Evolutionary conservation across 2,113 vertebrate species (phyloP).

Genomic region (Malurus alboscapulatus): DNA sequence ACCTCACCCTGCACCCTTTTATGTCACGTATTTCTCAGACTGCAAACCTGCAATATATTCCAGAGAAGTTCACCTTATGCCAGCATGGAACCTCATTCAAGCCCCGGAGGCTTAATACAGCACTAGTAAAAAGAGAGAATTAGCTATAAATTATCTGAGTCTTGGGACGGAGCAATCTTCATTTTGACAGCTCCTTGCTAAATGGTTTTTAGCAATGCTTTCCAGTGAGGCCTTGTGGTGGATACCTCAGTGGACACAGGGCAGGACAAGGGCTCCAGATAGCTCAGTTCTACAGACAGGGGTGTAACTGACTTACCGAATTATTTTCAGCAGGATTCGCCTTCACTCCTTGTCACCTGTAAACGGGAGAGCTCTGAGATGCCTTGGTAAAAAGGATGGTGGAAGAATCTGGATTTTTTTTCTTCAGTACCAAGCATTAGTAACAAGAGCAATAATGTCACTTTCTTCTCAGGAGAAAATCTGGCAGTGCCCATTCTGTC

Average conservation of each 20-base stretch:
- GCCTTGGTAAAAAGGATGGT: neutral
- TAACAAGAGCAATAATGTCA: neutral
- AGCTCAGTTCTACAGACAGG: neutral
- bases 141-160: conserved; percentile 4
- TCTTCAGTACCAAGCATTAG: neutral
- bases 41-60: neutral
- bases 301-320: neutral
- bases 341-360: neutral
- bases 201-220: neutral
- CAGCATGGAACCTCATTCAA: neutral
- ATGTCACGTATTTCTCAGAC: neutral
- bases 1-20: neutral
- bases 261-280: neutral
- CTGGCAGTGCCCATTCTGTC: neutral
- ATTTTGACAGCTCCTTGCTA: neutral
- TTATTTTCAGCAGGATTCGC: neutral
- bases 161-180: neutral
- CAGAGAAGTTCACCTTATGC: neutral
- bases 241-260: neutral
- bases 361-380: neutral
- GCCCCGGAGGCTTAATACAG: neutral
- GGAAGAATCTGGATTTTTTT: neutral
- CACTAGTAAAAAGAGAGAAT: neutral
- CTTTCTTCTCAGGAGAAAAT: neutral
- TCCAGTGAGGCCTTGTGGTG: neutral